A percentile compares a stretch with the other conserved stretches of the same genome.
Conservation (phyloP, 1,140 invertebrate species). For the Sarcophaga peregrina region DNA sequence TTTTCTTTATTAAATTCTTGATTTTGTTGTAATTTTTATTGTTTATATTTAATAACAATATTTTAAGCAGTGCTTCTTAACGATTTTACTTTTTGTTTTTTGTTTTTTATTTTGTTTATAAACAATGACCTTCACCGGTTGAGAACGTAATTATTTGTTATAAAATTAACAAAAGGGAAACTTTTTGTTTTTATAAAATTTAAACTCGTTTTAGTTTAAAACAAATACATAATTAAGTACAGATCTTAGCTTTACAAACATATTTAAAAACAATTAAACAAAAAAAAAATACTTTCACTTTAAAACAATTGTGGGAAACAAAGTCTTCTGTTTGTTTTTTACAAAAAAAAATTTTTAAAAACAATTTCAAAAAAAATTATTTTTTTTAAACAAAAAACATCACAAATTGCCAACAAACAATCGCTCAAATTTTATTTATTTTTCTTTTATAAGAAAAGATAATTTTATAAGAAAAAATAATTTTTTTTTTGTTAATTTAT, state of each 20-base stretch:
- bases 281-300: conserved; percentile 3
- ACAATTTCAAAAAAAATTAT: neutral
- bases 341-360: neutral
- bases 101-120: neutral
- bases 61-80: no score
- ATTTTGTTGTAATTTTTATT: neutral
- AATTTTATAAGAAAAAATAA: no score
- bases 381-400: conserved; percentile 4
- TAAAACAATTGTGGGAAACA: neutral
- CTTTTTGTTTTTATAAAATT: no score
- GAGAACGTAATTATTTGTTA: neutral
- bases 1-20: no score
- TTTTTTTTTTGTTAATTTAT: neutral
- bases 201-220: no score
- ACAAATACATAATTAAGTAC: no score
- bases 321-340: no score
- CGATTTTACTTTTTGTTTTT: no score
- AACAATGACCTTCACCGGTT: neutral
- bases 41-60: no score
- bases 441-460: no score
- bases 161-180: neutral
- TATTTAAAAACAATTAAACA: neutral
- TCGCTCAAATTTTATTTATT: neutral
- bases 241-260: no score
- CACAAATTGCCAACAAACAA: neutral